Evolutionary conservation across 2,888 invertebrate species (phyloP).

Genomic region (Polietes domitor): DNA sequence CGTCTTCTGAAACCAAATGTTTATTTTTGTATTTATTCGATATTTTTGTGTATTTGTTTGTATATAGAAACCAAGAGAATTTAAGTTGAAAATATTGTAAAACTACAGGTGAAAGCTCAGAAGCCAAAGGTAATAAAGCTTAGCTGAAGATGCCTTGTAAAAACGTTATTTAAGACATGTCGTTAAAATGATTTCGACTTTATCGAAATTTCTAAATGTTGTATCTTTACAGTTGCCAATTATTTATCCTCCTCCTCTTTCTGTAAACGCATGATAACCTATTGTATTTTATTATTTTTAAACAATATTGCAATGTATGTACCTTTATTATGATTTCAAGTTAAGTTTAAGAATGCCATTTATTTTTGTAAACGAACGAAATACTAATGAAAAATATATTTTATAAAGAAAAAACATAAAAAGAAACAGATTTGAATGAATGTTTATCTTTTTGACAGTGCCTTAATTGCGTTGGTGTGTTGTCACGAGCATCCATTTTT

Average conservation of each 20-base stretch:
- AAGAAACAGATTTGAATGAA: no score
- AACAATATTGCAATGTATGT: conserved; percentile 54
- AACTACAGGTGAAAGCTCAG: conserved; percentile 19
- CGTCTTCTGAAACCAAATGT: conserved; percentile 6
- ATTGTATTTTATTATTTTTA: conserved; percentile 39
- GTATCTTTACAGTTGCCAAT: conserved; percentile 43
- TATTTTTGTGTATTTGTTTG: conserved; percentile 33
- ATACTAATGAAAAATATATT: background rate
- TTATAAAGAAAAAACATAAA: background rate
- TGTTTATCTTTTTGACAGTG: no score
- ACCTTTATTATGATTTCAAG: conserved; percentile 48
- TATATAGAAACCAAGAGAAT: conserved; percentile 14
- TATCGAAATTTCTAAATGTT: conserved; percentile 37
- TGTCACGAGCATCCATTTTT: no score
- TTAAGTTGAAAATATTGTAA: conserved; percentile 28
- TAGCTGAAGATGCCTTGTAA: conserved; percentile 49
- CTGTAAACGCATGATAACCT: conserved; percentile 41
- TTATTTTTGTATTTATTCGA: conserved; percentile 34
- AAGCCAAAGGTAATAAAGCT: conserved; percentile 53
- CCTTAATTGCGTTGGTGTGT: no score
- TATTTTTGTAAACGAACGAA: conserved; percentile 24
- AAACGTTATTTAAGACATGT: conserved; percentile 24
- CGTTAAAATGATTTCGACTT: conserved; percentile 31
- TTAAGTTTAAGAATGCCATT: conserved; percentile 22
- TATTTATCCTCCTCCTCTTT: conserved; percentile 25